phyloP scores from a whole-genome alignment of 2,113 vertebrate species.

The Tetrax tetrax region DNA sequence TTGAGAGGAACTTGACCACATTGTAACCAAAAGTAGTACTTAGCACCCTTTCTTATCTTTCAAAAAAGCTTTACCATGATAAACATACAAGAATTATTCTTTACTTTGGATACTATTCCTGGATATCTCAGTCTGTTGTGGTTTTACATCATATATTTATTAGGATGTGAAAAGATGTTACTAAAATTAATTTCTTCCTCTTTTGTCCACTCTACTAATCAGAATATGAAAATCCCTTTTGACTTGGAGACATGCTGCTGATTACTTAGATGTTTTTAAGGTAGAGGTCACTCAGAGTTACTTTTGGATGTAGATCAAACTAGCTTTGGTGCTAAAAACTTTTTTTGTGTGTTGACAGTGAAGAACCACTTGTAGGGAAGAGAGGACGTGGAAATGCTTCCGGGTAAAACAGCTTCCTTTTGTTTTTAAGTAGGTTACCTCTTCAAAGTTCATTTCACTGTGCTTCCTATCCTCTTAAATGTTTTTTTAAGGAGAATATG shows the following conservation, averaged over 20 bases:
- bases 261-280: neutral
- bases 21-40: neutral
- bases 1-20: neutral
- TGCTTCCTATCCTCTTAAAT: neutral
- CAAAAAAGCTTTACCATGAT: neutral
- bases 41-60: neutral
- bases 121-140: neutral
- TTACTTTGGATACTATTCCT: neutral
- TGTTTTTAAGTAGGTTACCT: neutral
- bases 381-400: neutral
- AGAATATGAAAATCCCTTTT: neutral
- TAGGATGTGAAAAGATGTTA: neutral
- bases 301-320: neutral
- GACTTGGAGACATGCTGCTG: neutral
- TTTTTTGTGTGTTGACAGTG: neutral
- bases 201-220: neutral
- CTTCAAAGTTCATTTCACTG: neutral
- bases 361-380: neutral
- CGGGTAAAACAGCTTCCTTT: neutral
- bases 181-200: neutral
- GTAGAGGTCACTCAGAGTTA: neutral
- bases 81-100: neutral
- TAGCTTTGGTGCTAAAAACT: neutral
- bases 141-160: neutral
- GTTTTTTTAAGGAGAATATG: neutral